A percentile compares a stretch with the other conserved stretches of the same genome.
These are phyloP conservation scores for Metellina segmentata DNA, from an alignment of 2,888 invertebrate species.

Conservation along the genomic window DNA sequence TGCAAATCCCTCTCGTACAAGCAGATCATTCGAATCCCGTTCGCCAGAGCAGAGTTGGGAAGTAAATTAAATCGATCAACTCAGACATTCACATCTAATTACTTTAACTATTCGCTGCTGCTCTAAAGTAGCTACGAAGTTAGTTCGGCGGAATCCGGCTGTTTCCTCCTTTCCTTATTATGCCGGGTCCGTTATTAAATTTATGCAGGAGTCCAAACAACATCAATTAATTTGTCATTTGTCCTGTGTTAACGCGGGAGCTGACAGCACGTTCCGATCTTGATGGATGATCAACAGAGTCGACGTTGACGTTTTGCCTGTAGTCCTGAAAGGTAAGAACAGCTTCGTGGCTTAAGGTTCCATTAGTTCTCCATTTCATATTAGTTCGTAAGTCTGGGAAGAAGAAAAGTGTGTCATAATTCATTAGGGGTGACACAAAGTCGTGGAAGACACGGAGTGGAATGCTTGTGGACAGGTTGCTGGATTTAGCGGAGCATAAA, in stretches of 20 bases:
- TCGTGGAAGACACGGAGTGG: background rate
- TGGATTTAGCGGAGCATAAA: background rate
- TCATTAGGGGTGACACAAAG: conserved; percentile 5
- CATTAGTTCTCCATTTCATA: conserved; percentile 28
- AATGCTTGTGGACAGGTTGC: background rate
- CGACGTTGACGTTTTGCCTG: conserved; percentile 34
- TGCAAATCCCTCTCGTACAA: too few species aligned
- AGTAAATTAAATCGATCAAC: conserved; percentile 51
- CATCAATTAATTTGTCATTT: conserved; percentile 73
- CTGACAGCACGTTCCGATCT: conserved; percentile 38
- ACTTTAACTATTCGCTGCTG: conserved; percentile 27
- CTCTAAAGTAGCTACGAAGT: conserved; percentile 36
- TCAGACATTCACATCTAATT: conserved; percentile 39
- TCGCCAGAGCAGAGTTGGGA: background rate
- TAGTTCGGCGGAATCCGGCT: conserved; percentile 9
- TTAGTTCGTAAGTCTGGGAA: background rate
- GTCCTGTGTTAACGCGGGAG: conserved; percentile 42
- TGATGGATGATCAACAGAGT: conserved; percentile 57
- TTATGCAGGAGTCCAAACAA: conserved; percentile 65
- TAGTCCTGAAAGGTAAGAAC: conserved; percentile 29
- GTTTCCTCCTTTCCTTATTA: conserved; percentile 11
- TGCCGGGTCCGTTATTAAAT: conserved; percentile 55
- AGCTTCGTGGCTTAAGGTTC: conserved; percentile 10
- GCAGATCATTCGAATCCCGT: too few species aligned
- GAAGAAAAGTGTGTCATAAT: conserved; percentile 16